Percentiles rank a stretch among this genome's conserved stretches.
Evolutionary conservation across 92 coral and sea anemone genomes (phyloP).

Genomic region (Actinernus sp.): DNA sequence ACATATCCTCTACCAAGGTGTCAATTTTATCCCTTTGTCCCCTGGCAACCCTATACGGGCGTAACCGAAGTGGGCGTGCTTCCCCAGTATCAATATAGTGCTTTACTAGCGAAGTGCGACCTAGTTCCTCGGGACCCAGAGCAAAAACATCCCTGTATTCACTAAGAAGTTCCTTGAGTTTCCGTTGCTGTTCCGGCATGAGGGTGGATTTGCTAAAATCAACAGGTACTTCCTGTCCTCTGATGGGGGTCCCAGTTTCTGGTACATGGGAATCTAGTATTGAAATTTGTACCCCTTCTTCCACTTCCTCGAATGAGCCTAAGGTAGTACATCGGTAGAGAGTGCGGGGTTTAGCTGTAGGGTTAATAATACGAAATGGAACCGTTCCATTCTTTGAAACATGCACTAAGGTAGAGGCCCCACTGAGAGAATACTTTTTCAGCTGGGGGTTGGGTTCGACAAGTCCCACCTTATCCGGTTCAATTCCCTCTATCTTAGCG

Average conservation of each 20-base stretch:
- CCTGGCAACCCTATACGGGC: conserved; percentile 47
- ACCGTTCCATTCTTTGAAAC: conserved; percentile 21
- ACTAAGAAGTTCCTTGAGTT: conserved; percentile 3
- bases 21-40: conserved; percentile 33
- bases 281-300: not conserved
- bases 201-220: conserved; percentile 7
- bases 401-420: conserved; percentile 21
- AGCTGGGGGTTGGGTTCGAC: conserved; percentile 40
- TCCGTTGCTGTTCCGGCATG: conserved; percentile 8
- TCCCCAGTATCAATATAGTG: conserved; percentile 45
- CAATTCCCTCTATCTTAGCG: conserved; percentile 11
- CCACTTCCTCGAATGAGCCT: conserved; percentile 13
- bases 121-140: conserved; percentile 15
- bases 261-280: not conserved
- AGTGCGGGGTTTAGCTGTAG: conserved; percentile 10
- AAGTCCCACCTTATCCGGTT: conserved; percentile 31
- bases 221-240: not conserved
- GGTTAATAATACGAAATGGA: conserved; percentile 38
- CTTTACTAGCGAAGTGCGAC: conserved; percentile 40
- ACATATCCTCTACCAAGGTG: conserved; percentile 13
- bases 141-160: conserved; percentile 52
- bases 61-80: too few relatives aligned
- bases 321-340: conserved; percentile 35
- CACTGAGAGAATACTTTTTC: conserved; percentile 34
- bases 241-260: not conserved